Evolutionary conservation across 2,797 vertebrate genomes (phyloP).

Genomic region (Zenarchopterus dispar): DNA sequence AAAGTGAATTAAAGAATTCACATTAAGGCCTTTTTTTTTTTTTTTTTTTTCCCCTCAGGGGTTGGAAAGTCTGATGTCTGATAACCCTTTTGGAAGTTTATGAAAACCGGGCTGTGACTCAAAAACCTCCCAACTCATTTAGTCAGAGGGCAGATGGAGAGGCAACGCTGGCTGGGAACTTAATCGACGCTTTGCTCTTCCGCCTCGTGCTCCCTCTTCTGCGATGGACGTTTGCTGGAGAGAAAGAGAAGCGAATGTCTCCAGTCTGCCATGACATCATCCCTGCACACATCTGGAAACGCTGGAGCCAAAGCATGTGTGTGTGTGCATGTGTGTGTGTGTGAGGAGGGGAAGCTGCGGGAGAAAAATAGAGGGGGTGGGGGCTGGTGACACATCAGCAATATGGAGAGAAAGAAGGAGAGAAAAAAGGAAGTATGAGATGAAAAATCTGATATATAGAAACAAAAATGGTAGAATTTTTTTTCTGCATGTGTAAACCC

Average conservation of each 20-base stretch:
- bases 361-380: constrained; percentile 51
- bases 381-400: constrained; percentile 79
- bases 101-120: constrained; percentile 53
- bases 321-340: constrained; percentile 37
- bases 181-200: constrained; percentile 54
- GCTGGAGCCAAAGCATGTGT: constrained; percentile 64
- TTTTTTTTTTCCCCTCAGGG: background rate
- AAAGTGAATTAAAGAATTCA: background rate
- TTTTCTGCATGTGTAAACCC: background rate
- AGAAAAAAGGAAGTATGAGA: constrained; percentile 10
- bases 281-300: constrained; percentile 81
- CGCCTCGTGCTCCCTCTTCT: constrained; percentile 48
- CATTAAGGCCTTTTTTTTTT: background rate
- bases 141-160: constrained; percentile 45
- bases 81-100: constrained; percentile 22
- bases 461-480: constrained; percentile 18
- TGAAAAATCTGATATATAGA: constrained; percentile 34
- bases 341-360: constrained; percentile 39
- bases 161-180: constrained; percentile 56
- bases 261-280: constrained; percentile 82
- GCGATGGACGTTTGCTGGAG: constrained; percentile 65
- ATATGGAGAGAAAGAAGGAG: constrained; percentile 33
- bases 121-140: constrained; percentile 22
- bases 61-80: constrained; percentile 9
- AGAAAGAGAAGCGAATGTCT: constrained; percentile 65